Evolutionary conservation across 2,113 vertebrate species (phyloP).

Genomic region (Ursus arctos): DNA sequence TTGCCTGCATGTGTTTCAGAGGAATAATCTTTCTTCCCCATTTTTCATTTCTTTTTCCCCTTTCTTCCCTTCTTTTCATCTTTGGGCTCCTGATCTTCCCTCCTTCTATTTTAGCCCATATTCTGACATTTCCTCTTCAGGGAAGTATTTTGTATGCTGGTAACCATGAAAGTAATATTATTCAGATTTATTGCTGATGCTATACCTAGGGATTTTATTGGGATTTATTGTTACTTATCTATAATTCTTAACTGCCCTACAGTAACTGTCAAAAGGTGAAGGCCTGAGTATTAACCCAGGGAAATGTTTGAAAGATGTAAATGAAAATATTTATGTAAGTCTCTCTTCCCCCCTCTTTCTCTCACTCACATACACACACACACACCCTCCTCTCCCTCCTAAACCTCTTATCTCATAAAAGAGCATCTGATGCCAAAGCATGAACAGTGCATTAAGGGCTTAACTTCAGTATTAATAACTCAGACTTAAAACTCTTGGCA

Average conservation of each 20-base stretch:
- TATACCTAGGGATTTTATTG: constrained; percentile 47
- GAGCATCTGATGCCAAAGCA: constrained; percentile 84
- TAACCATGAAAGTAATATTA: constrained; percentile 41
- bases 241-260: constrained; percentile 24
- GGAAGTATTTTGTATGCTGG: constrained; percentile 47
- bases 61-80: neutral
- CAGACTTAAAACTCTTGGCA: constrained; percentile 89
- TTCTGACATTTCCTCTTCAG: constrained; percentile 43
- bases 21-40: neutral
- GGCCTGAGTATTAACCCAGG: constrained; percentile 52
- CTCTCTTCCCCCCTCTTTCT: neutral
- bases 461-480: constrained; percentile 88
- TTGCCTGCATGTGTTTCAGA: neutral
- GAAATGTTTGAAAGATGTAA: constrained; percentile 48
- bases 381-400: neutral
- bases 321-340: constrained; percentile 50
- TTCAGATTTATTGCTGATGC: constrained; percentile 60
- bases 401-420: constrained; percentile 84
- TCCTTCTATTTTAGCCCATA: constrained; percentile 3
- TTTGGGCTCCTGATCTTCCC: neutral
- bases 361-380: neutral
- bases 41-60: neutral
- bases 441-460: constrained; percentile 81
- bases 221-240: constrained; percentile 57
- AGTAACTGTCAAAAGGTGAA: constrained; percentile 67